A percentile compares a stretch with the other conserved stretches of the same genome.
Conservation (phyloP, 92 coral and sea anemone genomes). For the Ricordea florida region DNA sequence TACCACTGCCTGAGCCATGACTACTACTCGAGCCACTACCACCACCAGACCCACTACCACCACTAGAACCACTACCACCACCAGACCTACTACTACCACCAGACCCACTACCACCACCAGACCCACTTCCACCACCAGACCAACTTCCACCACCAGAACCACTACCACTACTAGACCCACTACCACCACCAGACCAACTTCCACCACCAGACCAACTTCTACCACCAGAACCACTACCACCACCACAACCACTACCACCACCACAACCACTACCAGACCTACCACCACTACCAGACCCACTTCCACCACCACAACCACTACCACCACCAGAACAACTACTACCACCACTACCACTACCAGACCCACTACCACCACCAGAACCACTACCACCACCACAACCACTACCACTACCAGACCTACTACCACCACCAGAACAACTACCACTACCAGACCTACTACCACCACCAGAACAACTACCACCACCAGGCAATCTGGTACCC, state of each 20-base stretch:
- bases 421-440: not conserved
- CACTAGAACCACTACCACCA: not conserved
- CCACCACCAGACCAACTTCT: not conserved
- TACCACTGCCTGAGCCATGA: no score
- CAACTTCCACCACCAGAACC: conserved; percentile 3
- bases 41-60: not conserved
- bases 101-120: not conserved
- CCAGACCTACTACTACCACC: not conserved
- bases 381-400: not conserved
- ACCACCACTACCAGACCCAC: not conserved
- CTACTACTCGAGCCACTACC: no score
- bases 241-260: not conserved
- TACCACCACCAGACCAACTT: not conserved
- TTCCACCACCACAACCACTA: not conserved
- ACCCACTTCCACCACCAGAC: not conserved
- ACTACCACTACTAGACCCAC: conserved; percentile 3
- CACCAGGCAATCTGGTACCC: not conserved
- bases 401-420: not conserved
- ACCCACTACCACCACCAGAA: not conserved
- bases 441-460: not conserved
- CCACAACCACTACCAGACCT: not conserved
- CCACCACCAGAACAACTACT: not conserved
- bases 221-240: not conserved
- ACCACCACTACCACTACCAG: not conserved
- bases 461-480: no score